phyloP scores from a whole-genome alignment of 2,797 vertebrate species.

The Parotocinclus haroldoi region DNA sequence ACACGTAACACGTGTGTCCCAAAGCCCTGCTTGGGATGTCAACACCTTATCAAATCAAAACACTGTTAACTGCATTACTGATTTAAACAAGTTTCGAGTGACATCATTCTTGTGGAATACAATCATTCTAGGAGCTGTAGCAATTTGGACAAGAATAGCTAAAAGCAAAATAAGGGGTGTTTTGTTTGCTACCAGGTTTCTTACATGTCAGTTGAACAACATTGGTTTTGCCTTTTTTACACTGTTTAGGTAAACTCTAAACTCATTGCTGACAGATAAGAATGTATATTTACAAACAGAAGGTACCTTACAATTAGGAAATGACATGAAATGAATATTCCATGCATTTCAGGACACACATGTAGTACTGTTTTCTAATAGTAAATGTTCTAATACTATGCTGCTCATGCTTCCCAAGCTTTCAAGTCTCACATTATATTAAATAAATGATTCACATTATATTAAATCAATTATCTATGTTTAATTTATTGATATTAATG shows the following conservation, averaged over 20 bases:
- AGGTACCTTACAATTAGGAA: too few species aligned
- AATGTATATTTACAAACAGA: slow-evolving; percentile 2
- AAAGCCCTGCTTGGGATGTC: slow-evolving; percentile 48
- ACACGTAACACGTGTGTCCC: too few species aligned
- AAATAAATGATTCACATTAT: too few species aligned
- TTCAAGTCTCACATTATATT: neutral
- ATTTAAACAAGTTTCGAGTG: slow-evolving; percentile 41
- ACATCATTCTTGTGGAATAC: slow-evolving; percentile 48
- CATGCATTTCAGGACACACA: too few species aligned
- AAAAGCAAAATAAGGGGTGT: slow-evolving; percentile 11
- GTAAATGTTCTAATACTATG: neutral
- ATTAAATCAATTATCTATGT: too few species aligned
- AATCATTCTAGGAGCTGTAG: slow-evolving; percentile 35
- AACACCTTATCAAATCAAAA: slow-evolving; percentile 46
- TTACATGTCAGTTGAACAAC: slow-evolving; percentile 8
- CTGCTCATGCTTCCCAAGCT: neutral
- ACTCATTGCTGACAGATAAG: slow-evolving; percentile 23
- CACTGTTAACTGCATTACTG: slow-evolving; percentile 34
- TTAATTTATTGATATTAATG: too few species aligned
- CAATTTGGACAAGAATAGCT: slow-evolving; percentile 26
- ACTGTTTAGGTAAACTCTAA: slow-evolving; percentile 12
- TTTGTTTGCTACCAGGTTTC: slow-evolving; percentile 23
- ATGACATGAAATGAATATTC: too few species aligned
- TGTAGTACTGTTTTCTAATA: too few species aligned
- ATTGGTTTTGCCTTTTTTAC: slow-evolving; percentile 10